Conservation (phyloP, 2,113 vertebrate genomes). For the Chionodraco myersi region DNA sequence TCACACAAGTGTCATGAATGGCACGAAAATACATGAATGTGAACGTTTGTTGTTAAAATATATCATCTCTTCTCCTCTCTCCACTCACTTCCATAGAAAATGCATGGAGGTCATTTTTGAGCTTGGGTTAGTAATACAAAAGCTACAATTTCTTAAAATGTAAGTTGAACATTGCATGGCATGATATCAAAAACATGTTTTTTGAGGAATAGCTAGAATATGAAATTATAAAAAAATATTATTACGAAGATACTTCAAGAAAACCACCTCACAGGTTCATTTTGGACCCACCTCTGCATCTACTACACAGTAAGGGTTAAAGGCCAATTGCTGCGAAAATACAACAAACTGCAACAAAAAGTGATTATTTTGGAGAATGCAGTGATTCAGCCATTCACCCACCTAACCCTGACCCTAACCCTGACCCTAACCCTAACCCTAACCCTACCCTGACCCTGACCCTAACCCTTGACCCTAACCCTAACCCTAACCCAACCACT, state of each 20-base stretch:
- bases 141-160: not conserved
- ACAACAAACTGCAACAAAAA: not conserved
- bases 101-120: not conserved
- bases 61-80: too few species aligned
- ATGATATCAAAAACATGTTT: not conserved
- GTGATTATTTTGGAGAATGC: not conserved
- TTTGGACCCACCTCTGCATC: too few species aligned
- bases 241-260: too few species aligned
- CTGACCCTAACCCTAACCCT: not conserved
- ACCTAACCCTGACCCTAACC: not conserved
- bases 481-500: too few species aligned
- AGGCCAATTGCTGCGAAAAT: not conserved
- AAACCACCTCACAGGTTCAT: too few species aligned
- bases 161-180: not conserved
- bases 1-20: too few species aligned
- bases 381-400: not conserved
- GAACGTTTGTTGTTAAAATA: too few species aligned
- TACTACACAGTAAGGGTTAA: too few species aligned
- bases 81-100: too few species aligned
- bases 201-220: not conserved
- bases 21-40: too few species aligned
- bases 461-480: too few species aligned
- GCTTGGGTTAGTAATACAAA: not conserved
- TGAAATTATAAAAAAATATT: not conserved
- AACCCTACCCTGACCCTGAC: too few species aligned